Evolutionary conservation across 2,888 invertebrate species (phyloP).

Genomic region (Trachelus iudaicus): DNA sequence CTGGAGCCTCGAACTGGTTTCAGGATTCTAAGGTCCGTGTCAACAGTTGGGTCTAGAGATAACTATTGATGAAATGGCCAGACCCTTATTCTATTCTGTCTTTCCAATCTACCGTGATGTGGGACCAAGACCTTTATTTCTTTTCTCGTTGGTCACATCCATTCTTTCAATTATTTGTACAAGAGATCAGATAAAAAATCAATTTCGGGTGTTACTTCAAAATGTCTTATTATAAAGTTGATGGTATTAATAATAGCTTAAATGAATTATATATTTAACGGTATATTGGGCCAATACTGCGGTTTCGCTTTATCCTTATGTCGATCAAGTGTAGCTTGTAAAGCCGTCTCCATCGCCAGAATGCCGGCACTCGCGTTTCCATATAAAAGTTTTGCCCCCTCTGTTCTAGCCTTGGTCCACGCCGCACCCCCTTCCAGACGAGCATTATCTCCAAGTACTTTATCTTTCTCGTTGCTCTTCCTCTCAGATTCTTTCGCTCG

Average conservation of each 20-base stretch:
- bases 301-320: conserved; percentile 73
- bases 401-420: conserved; percentile 57
- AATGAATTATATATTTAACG: conserved; percentile 67
- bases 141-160: not conserved
- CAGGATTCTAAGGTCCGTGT: conserved; percentile 43
- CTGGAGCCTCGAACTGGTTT: conserved; percentile 45
- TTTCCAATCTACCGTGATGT: conserved; percentile 28
- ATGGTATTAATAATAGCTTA: too few relatives aligned
- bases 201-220: too few relatives aligned
- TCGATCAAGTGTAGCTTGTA: conserved; percentile 75
- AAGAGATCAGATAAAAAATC: conserved; percentile 11
- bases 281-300: conserved; percentile 79
- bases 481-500: conserved; percentile 39
- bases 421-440: conserved; percentile 36
- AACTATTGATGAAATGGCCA: conserved; percentile 37
- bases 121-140: too few relatives aligned
- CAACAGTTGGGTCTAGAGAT: conserved; percentile 42
- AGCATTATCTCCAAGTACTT: conserved; percentile 18
- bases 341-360: conserved; percentile 78
- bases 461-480: conserved; percentile 17
- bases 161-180: conserved; percentile 6
- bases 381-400: conserved; percentile 70
- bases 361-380: conserved; percentile 75
- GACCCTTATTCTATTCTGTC: conserved; percentile 24
- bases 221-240: too few relatives aligned